phyloP scores from a whole-genome alignment of 1,140 invertebrate genomes.

The Calephelis nemesis region DNA sequence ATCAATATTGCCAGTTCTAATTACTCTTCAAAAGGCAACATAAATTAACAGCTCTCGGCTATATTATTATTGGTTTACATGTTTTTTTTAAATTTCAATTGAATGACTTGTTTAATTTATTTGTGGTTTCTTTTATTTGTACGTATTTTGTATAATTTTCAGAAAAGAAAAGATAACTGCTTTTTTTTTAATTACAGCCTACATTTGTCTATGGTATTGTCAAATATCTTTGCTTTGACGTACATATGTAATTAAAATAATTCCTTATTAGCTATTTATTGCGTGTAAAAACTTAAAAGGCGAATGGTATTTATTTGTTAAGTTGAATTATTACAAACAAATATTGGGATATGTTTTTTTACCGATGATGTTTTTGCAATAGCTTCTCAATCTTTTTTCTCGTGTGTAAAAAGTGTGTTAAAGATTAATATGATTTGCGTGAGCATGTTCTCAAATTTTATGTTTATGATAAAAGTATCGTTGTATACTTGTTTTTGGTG shows the following conservation, averaged over 20 bases:
- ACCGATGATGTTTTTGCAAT: not conserved
- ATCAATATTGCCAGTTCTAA: slow-evolving; percentile 54
- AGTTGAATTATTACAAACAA: not conserved
- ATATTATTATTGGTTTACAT: slow-evolving; percentile 55
- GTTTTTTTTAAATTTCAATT: slow-evolving; percentile 36
- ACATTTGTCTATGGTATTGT: not conserved
- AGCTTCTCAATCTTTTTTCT: too few relatives aligned
- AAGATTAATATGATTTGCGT: too few relatives aligned
- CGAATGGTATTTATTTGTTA: not conserved
- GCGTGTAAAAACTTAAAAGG: slow-evolving; percentile 9
- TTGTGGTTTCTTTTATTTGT: slow-evolving; percentile 41
- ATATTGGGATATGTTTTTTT: slow-evolving; percentile 4
- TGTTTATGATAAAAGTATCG: too few relatives aligned
- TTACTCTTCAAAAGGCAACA: slow-evolving; percentile 51
- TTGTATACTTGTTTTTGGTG: too few relatives aligned
- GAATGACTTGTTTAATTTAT: slow-evolving; percentile 44
- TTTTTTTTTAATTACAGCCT: slow-evolving; percentile 23
- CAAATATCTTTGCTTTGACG: not conserved
- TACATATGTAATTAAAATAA: not conserved
- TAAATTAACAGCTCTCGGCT: slow-evolving; percentile 58
- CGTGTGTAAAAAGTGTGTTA: too few relatives aligned
- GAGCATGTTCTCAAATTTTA: too few relatives aligned
- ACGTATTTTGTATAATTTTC: slow-evolving; percentile 20
- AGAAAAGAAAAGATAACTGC: slow-evolving; percentile 1
- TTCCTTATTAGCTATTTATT: slow-evolving; percentile 12